Base-by-base conservation (phyloP, 2,797 vertebrate species). In the Fringilla coelebs region DNA sequence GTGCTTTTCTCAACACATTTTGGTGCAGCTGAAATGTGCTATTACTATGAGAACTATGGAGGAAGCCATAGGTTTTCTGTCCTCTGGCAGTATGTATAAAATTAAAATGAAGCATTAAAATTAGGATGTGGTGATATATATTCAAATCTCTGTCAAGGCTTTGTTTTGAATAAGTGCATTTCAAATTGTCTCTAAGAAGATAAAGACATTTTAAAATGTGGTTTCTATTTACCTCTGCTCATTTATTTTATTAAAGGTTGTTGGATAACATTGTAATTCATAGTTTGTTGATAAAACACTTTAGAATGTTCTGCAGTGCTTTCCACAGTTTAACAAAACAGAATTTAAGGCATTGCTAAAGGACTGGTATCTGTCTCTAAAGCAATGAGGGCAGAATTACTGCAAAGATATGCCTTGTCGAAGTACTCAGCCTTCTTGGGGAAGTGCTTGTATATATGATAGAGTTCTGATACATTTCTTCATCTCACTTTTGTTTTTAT, bases 401-500 rank as follows among this genome's bases (percentile, higher is more conserved):
- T 93, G 90, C 70, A 83, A 76, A 95, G 90, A 75, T 77, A n/a
- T 80, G 38, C 48, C 32, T 96, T 43, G 93, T 94, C 61, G 49
- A 74, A 65, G 60, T 58, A 72, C 22, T 29, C 32, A 87, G 41
- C 36, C 41, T 89, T 95, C 95, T 85, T 72, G 46, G 92, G 90
- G 93, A 97, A 94, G 83, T 63, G 45, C 7, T 19, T 93, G 54
- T 89, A 49, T 85, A 77, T 89, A 95, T 96, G 86, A 85, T 68
- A 90, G 95, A 97, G 83, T 96, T 96, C 52, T 73, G 66, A 90
- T 45, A 77, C 1, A 1, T 93, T 92, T 92, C 49, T 67, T 89
- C 49, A 31, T 61, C 28, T 49, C 87, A 94, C 90, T 97, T 97
- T 95, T 95, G 93, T 95, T 96, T 93, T 96, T 94, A 89, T 93